phyloP scores from a whole-genome alignment of 1,140 invertebrate genomes.

The Tetragonula clypearis region DNA sequence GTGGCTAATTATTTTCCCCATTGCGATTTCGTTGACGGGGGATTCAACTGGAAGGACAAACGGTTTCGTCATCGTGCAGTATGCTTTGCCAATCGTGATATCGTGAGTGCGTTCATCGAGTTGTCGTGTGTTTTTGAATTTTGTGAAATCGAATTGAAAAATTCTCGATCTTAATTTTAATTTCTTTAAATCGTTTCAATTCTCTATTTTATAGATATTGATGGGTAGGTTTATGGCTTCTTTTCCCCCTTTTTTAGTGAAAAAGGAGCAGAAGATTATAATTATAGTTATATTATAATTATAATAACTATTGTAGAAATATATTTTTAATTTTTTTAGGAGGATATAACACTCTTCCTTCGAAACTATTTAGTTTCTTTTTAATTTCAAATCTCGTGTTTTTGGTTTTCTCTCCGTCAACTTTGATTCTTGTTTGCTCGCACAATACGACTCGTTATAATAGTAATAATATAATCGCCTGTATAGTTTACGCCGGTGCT shows the following conservation, averaged over 20 bases:
- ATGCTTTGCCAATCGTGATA: background rate
- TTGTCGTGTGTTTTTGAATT: background rate
- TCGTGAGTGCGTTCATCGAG: background rate
- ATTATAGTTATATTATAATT: too few relatives aligned
- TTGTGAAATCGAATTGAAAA: background rate
- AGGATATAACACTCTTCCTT: background rate
- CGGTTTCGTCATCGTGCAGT: background rate
- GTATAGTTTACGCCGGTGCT: conserved; percentile 9
- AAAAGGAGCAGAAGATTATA: too few relatives aligned
- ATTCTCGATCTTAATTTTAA: too few relatives aligned
- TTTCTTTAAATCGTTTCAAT: too few relatives aligned
- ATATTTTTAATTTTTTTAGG: too few relatives aligned
- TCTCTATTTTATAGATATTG: too few relatives aligned
- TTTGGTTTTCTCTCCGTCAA: background rate
- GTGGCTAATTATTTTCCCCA: background rate
- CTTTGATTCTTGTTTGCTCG: conserved; percentile 30
- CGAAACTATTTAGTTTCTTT: background rate
- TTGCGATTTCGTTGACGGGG: background rate
- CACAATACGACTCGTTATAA: conserved; percentile 32
- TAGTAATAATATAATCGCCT: background rate
- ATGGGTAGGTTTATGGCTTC: too few relatives aligned
- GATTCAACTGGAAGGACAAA: background rate
- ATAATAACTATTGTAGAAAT: too few relatives aligned
- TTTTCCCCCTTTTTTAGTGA: too few relatives aligned
- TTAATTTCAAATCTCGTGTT: background rate